Base-by-base conservation (phyloP, 2,113 vertebrate species). In the Dromaius novaehollandiae region DNA sequence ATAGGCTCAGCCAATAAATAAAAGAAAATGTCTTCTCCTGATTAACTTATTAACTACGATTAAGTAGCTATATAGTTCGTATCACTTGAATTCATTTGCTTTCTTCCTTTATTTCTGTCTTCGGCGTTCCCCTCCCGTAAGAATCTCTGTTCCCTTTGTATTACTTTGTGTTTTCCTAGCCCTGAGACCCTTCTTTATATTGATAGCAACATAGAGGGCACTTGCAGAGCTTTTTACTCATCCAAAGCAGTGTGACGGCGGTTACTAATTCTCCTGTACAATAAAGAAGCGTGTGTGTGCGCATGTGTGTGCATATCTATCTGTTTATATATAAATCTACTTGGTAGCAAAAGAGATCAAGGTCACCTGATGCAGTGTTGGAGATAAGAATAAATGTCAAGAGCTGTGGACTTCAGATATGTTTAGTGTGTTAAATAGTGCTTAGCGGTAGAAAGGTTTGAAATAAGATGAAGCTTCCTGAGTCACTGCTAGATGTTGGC, bases 41-140 rank as follows among this genome's bases (percentile, higher is more conserved):
- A 84, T 89, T 90, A 94, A 42, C 56, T 81, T 74, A 66, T 90
- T 93, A 86, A 56, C 60, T 21, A 14, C 90, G 28, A 65, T 88
- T 86, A 86, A 90, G 60, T 75, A 84, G 83, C 92, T 69, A 69
- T 94, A 92, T 95, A 68, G 79, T 86, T 92, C 40, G 78, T 94
- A 42, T 94, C 1, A 1, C 50, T 88, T 89, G 0, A 15, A 34
- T 91, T 88, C 7, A 42, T 75, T 93, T 90, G 40, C 36, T 63
- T 94, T 78, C 32, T 50, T 68, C 55, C 60, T 26, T 77, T 89
- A 56, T 18, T 93, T 86, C 38, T 66, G 44, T 66, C 46, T 81
- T 82, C 86, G 44, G 32, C 86, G 46, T 60, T 92, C n/a, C 25
- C 86, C 11, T 93, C 32, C 64, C 24, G 3, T 68, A 70, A 73